phyloP scores from a whole-genome alignment of 1,140 invertebrate genomes.

The Drosophila gunungcola region DNA sequence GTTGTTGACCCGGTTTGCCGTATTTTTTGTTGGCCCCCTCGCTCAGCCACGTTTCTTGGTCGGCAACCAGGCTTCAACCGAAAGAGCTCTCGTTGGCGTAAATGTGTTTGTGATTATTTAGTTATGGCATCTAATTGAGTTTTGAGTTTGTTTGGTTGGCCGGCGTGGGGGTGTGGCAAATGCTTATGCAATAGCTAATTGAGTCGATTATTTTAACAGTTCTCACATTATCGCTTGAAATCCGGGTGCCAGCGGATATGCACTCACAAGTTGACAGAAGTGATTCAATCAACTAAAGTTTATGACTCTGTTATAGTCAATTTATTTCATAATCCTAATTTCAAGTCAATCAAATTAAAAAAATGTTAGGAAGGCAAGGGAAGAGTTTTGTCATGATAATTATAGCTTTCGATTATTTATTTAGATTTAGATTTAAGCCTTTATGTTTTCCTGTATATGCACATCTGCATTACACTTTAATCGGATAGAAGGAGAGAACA shows the following conservation, averaged over 20 bases:
- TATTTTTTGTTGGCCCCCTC: slow-evolving; percentile 14
- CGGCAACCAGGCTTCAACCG: slow-evolving; percentile 39
- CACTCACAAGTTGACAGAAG: background rate
- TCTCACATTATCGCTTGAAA: background rate
- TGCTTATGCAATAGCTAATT: slow-evolving; percentile 60
- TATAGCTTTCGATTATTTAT: too few relatives aligned
- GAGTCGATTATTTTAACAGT: slow-evolving; percentile 66
- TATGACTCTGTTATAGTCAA: too few relatives aligned
- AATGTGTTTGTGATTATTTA: slow-evolving; percentile 84
- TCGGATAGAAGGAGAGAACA: too few relatives aligned
- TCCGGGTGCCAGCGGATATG: background rate
- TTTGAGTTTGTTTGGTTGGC: slow-evolving; percentile 57
- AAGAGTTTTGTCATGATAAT: too few relatives aligned
- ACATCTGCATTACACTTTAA: background rate
- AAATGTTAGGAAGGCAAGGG: too few relatives aligned
- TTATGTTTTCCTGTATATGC: too few relatives aligned
- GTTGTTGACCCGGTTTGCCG: slow-evolving; percentile 61
- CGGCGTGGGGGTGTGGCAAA: slow-evolving; percentile 8
- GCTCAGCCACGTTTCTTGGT: slow-evolving; percentile 22
- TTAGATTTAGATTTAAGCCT: too few relatives aligned
- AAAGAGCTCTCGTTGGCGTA: slow-evolving; percentile 62
- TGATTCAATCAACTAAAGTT: too few relatives aligned
- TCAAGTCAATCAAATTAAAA: too few relatives aligned
- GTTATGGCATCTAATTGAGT: slow-evolving; percentile 83
- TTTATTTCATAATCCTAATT: too few relatives aligned